Percentiles rank a stretch among this genome's conserved stretches.
Conservation (phyloP, 2,113 vertebrate genomes). For the Callionymus lyra region DNA sequence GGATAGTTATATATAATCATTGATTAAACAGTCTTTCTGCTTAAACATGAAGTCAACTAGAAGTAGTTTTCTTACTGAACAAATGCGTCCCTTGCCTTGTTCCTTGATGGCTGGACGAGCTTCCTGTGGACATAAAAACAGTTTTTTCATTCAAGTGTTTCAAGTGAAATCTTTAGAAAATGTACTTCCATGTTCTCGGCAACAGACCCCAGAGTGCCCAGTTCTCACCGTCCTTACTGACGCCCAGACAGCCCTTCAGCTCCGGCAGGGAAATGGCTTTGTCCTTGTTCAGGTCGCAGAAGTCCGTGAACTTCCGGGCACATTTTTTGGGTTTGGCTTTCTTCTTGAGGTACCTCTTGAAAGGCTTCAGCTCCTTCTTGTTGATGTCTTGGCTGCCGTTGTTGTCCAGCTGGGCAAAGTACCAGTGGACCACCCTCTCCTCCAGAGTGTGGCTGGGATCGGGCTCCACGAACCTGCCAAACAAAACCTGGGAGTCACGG, state of each 20-base stretch:
- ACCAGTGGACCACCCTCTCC: conserved; percentile 95
- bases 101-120: conserved; percentile 66
- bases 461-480: conserved; percentile 84
- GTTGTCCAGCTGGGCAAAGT: conserved; percentile 92
- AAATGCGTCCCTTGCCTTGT: conserved; percentile 83
- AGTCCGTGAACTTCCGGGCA: conserved; percentile 88
- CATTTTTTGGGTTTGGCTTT: conserved; percentile 98
- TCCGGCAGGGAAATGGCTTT: conserved; percentile 87
- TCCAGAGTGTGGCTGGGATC: conserved; percentile 94
- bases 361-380: conserved; percentile 93
- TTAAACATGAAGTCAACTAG: conserved; percentile 42
- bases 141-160: background rate
- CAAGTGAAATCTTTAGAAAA: too few species aligned
- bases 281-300: conserved; percentile 97
- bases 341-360: conserved; percentile 95
- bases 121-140: conserved; percentile 51
- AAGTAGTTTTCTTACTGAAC: conserved; percentile 80
- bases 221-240: conserved; percentile 83
- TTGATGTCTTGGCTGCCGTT: conserved; percentile 89
- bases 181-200: too few species aligned
- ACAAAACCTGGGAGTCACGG: background rate
- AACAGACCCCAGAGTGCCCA: too few species aligned
- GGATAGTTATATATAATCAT: background rate
- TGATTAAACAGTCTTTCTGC: background rate
- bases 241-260: conserved; percentile 93